Evolutionary conservation across 2,113 vertebrate genomes (phyloP).

Genomic region (Choloepus hoffmanni): DNA sequence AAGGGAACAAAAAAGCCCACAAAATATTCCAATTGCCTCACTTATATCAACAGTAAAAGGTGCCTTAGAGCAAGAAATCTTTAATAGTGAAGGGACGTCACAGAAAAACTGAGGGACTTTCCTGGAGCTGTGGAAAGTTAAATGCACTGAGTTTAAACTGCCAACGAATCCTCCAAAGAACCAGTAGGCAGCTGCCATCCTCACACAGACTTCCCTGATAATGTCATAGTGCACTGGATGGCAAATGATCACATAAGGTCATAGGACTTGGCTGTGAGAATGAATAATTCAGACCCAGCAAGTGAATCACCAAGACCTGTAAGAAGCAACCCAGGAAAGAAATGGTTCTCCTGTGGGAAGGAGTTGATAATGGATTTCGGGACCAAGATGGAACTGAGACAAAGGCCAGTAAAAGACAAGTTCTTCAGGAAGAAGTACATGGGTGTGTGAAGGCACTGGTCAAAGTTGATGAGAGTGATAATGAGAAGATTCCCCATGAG

Average conservation of each 20-base stretch:
- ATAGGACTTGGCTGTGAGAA: neutral
- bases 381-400: neutral
- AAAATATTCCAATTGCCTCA: constrained; percentile 42
- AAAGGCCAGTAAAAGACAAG: constrained; percentile 36
- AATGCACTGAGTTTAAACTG: neutral
- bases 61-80: constrained; percentile 64
- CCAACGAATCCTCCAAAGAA: neutral
- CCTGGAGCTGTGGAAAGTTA: too few relatives aligned
- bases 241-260: constrained; percentile 57
- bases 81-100: constrained; percentile 71
- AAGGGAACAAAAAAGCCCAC: neutral
- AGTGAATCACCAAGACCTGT: neutral
- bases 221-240: constrained; percentile 41
- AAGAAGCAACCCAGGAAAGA: neutral
- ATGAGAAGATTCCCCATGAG: neutral
- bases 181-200: constrained; percentile 36
- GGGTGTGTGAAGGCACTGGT: neutral
- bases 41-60: constrained; percentile 18
- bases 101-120: constrained; percentile 68
- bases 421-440: neutral
- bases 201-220: neutral
- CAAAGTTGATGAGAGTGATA: neutral
- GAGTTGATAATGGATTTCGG: neutral
- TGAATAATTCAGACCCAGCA: neutral
- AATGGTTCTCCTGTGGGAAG: neutral